Evolutionary conservation across 2,113 vertebrate genomes (phyloP).

Genomic region (Abramis brama): DNA sequence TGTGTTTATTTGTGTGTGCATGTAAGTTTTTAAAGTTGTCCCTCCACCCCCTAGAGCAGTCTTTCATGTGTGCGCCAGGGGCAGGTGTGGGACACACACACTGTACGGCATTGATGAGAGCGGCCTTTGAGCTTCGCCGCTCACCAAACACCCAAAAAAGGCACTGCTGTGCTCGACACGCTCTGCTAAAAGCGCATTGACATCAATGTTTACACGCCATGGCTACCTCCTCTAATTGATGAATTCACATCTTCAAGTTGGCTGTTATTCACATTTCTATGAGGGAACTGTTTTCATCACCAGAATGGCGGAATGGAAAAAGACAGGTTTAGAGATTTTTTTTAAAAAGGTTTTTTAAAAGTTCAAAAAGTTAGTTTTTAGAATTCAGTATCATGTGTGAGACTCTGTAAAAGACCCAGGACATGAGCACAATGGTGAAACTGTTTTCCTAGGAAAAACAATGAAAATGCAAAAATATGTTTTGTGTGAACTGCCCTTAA

Average conservation of each 20-base stretch:
- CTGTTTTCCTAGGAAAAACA: background rate
- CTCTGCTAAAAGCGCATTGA: slow-evolving; percentile 47
- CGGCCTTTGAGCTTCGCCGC: slow-evolving; percentile 51
- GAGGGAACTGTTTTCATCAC: background rate
- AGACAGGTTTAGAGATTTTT: background rate
- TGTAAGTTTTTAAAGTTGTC: slow-evolving; percentile 33
- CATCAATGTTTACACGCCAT: slow-evolving; percentile 49
- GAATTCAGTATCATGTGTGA: background rate
- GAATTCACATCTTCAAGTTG: slow-evolving; percentile 41
- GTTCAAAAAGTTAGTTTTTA: background rate
- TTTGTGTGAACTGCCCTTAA: background rate
- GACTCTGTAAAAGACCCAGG: background rate
- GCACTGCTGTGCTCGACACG: slow-evolving; percentile 48
- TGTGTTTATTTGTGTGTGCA: slow-evolving; percentile 2
- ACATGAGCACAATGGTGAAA: background rate
- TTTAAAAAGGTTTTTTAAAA: background rate
- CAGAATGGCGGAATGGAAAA: background rate
- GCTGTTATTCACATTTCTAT: slow-evolving; percentile 41
- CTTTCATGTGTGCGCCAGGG: slow-evolving; percentile 55
- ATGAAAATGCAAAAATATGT: background rate
- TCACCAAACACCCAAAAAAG: slow-evolving; percentile 50
- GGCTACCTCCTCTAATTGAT: slow-evolving; percentile 49
- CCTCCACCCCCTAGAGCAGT: background rate
- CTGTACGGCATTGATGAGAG: slow-evolving; percentile 60
- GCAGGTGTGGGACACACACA: slow-evolving; percentile 64